Conservation (phyloP, 2,888 invertebrate genomes). For the Mythimna vitellina region DNA sequence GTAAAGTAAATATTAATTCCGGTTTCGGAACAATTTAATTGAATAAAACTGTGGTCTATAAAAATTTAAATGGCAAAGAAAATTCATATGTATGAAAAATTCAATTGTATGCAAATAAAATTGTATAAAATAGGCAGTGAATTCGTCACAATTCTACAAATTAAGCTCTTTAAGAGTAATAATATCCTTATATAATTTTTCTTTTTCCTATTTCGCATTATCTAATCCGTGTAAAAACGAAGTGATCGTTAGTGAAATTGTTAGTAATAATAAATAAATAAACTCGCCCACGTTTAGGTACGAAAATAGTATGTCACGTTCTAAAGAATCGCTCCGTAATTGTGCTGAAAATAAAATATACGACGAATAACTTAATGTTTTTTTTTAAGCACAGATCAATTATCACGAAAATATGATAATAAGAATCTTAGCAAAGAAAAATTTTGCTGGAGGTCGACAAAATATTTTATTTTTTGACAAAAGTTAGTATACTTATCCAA, state of each 20-base stretch:
- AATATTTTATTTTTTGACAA: not conserved
- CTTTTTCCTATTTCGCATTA: too few species aligned
- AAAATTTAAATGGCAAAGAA: conserved; percentile 1
- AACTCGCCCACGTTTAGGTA: not conserved
- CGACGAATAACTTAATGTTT: not conserved
- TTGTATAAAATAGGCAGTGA: not conserved
- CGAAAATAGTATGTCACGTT: conserved; percentile 5
- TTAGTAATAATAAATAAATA: not conserved
- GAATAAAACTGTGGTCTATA: not conserved
- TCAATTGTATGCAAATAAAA: too few species aligned
- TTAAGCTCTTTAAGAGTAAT: too few species aligned
- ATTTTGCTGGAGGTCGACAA: not conserved
- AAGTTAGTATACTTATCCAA: not conserved
- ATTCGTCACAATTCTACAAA: not conserved
- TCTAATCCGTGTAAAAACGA: too few species aligned
- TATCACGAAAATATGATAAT: not conserved
- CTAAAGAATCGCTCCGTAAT: not conserved
- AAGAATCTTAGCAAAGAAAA: not conserved
- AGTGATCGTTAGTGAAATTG: too few species aligned
- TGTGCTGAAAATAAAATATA: not conserved
- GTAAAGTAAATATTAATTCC: conserved; percentile 16
- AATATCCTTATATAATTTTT: too few species aligned
- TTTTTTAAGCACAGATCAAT: not conserved
- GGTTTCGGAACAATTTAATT: not conserved
- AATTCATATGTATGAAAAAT: too few species aligned